These are phyloP conservation scores for Loris lydekkerianus DNA, from an alignment of 2,797 vertebrate genomes.

Conservation along the genomic window DNA sequence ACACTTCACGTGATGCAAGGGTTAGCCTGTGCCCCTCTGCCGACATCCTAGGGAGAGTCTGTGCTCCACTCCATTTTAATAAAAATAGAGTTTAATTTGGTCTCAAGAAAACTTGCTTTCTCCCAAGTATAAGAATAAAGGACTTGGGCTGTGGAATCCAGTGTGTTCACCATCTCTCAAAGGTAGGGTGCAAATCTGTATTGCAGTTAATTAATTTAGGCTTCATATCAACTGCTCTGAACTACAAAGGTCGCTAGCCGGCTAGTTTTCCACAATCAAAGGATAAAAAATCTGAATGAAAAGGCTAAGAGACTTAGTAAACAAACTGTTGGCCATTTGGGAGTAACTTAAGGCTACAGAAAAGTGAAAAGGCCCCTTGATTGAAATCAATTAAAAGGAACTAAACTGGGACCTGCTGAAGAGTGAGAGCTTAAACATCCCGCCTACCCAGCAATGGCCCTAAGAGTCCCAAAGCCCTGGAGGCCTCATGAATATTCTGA, in stretches of 20 bases:
- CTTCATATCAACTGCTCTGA: slow-evolving; percentile 83
- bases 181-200: slow-evolving; percentile 81
- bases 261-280: slow-evolving; percentile 75
- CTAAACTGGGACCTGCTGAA: slow-evolving; percentile 86
- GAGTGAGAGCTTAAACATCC: slow-evolving; percentile 86
- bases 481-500: slow-evolving; percentile 89
- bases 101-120: slow-evolving; percentile 52
- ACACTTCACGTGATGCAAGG: slow-evolving; percentile 63
- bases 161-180: slow-evolving; percentile 68
- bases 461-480: slow-evolving; percentile 86
- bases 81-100: slow-evolving; percentile 54
- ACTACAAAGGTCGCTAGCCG: slow-evolving; percentile 85
- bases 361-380: slow-evolving; percentile 87
- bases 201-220: slow-evolving; percentile 86
- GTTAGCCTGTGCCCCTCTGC: slow-evolving; percentile 27
- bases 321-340: slow-evolving; percentile 83
- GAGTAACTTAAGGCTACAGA: slow-evolving; percentile 86
- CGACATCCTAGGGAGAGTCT: slow-evolving; percentile 70
- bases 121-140: slow-evolving; percentile 19
- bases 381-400: slow-evolving; percentile 93
- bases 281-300: slow-evolving; percentile 74
- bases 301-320: slow-evolving; percentile 76
- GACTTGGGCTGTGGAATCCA: slow-evolving; percentile 65
- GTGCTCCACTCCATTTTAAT: slow-evolving; percentile 61
- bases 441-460: slow-evolving; percentile 82